Percentiles rank a stretch among this genome's conserved stretches.
Evolutionary conservation across 2,113 vertebrate genomes (phyloP).

Genomic region (Actenoides lindsayi): DNA sequence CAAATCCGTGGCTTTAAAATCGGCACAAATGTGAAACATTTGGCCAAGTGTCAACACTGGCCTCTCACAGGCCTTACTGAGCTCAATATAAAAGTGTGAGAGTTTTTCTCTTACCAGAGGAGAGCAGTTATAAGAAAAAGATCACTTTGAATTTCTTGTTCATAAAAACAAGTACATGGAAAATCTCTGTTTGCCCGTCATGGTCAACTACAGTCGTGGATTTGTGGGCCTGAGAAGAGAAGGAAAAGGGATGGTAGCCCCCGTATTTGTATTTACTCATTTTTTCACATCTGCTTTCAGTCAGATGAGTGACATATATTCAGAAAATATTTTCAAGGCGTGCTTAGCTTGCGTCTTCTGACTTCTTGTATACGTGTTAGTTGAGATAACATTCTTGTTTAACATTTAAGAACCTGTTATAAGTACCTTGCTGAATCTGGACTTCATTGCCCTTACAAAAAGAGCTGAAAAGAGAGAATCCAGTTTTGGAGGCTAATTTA

Average conservation of each 20-base stretch:
- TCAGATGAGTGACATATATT: background rate
- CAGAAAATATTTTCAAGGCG: background rate
- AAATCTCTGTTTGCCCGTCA: background rate
- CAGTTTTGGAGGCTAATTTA: conserved; percentile 4
- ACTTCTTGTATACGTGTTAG: background rate
- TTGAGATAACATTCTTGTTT: background rate
- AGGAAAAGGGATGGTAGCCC: background rate
- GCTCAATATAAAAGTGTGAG: conserved; percentile 4
- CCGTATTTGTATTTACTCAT: background rate
- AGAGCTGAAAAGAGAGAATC: background rate
- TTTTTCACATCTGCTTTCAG: background rate
- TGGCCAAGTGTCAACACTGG: conserved; percentile 17
- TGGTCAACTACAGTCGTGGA: background rate
- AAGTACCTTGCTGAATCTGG: background rate
- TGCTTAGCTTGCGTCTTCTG: background rate
- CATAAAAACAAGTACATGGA: background rate
- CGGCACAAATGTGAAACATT: conserved; percentile 8
- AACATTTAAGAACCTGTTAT: background rate
- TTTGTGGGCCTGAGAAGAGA: background rate
- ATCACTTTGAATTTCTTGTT: conserved; percentile 16
- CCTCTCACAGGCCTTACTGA: background rate
- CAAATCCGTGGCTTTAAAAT: background rate
- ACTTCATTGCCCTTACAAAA: background rate
- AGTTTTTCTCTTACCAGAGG: background rate
- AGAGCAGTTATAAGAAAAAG: background rate